phyloP scores from a whole-genome alignment of 2,888 invertebrate genomes.

The Tipula vernalis region DNA sequence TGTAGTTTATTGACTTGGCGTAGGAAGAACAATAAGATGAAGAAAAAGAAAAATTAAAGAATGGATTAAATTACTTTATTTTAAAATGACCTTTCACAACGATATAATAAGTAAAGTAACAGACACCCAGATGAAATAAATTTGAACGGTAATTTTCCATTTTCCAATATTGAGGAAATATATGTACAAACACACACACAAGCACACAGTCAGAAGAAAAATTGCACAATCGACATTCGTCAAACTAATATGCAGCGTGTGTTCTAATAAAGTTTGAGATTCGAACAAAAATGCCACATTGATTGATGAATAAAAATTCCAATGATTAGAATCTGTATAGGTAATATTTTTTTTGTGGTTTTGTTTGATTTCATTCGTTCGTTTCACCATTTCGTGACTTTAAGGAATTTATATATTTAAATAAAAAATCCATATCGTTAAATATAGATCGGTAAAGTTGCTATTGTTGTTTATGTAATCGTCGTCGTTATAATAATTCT shows the following conservation, averaged over 20 bases:
- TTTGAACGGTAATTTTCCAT: not conserved
- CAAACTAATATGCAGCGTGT: not conserved
- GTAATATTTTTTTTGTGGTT: not conserved
- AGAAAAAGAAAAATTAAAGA: not conserved
- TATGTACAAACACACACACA: no score
- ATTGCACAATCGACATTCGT: not conserved
- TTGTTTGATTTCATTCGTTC: not conserved
- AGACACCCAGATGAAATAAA: not conserved
- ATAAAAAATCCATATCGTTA: not conserved
- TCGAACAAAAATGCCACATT: not conserved
- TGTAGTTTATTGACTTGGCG: not conserved
- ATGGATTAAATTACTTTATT: not conserved
- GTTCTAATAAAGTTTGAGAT: not conserved
- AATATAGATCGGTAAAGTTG: not conserved
- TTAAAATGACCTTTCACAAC: not conserved
- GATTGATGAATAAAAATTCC: not conserved
- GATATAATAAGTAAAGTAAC: not conserved
- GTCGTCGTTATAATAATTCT: not conserved
- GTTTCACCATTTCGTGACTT: not conserved
- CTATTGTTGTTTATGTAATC: not conserved
- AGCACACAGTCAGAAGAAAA: not conserved
- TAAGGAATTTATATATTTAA: not conserved
- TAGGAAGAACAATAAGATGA: not conserved
- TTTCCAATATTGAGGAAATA: no score
- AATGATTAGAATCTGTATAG: not conserved